phyloP scores from a whole-genome alignment of 2,113 vertebrate species.

The Macrotis lagotis region DNA sequence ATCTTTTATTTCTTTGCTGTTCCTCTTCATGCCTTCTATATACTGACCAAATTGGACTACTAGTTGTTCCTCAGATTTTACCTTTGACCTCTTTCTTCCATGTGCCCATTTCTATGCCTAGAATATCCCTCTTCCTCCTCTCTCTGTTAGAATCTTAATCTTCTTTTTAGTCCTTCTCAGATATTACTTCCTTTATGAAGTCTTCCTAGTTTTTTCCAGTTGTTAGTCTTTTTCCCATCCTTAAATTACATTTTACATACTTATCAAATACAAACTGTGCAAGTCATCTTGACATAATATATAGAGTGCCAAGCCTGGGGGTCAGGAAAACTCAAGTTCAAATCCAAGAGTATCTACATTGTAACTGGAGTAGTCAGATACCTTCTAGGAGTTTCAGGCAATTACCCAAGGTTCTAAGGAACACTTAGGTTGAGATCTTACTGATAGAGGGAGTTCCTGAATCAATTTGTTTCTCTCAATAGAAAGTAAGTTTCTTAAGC shows the following conservation, averaged over 20 bases:
- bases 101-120: neutral
- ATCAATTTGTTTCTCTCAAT: neutral
- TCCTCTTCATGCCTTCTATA: neutral
- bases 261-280: neutral
- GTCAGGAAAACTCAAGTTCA: neutral
- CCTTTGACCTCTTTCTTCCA: neutral
- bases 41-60: neutral
- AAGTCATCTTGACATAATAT: neutral
- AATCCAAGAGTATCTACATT: neutral
- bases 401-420: neutral
- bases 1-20: neutral
- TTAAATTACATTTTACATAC: neutral
- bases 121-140: neutral
- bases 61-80: neutral
- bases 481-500: neutral
- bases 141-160: neutral
- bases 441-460: neutral
- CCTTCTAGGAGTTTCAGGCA: neutral
- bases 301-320: neutral
- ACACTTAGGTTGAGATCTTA: neutral
- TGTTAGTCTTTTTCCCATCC: neutral
- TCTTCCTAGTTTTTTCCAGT: neutral
- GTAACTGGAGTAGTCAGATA: neutral
- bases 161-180: neutral
- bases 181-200: neutral